phyloP scores from a whole-genome alignment of 2,113 vertebrate genomes.

The Shinisaurus crocodilurus region DNA sequence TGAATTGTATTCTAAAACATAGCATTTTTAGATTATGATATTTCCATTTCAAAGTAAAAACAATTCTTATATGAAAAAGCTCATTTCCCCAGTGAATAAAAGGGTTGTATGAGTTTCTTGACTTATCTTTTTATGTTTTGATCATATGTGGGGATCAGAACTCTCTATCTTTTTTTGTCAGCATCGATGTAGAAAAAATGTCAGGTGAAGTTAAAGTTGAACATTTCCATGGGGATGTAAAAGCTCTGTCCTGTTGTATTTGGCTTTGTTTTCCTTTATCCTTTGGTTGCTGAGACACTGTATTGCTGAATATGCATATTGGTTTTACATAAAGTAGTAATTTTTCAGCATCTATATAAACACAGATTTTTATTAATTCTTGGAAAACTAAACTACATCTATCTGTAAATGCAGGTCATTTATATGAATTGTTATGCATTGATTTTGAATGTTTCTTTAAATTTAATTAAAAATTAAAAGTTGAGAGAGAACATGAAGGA shows the following conservation, averaged over 20 bases:
- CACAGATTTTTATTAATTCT: background rate
- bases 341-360: conserved; percentile 47
- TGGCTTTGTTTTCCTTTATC: conserved; percentile 51
- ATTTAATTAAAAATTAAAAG: background rate
- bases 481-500: conserved; percentile 1
- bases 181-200: conserved; percentile 61
- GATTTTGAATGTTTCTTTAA: background rate
- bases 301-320: conserved; percentile 60
- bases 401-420: background rate
- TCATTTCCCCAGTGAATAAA: conserved; percentile 48
- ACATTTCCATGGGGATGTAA: conserved; percentile 53
- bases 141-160: conserved; percentile 50
- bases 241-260: conserved; percentile 50
- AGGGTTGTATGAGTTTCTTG: conserved; percentile 55
- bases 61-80: conserved; percentile 64
- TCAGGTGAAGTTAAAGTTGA: conserved; percentile 60
- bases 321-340: conserved; percentile 55
- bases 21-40: conserved; percentile 53
- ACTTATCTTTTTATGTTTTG: conserved; percentile 61
- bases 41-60: conserved; percentile 72
- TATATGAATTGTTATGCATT: background rate
- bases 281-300: conserved; percentile 47
- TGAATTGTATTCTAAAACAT: conserved; percentile 22
- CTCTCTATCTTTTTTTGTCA: conserved; percentile 38
- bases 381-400: background rate